Evolutionary conservation across 2,113 vertebrate genomes (phyloP), one percentile per base, ranked within the genome.

Genomic region (Antennarius striatus): DNA sequence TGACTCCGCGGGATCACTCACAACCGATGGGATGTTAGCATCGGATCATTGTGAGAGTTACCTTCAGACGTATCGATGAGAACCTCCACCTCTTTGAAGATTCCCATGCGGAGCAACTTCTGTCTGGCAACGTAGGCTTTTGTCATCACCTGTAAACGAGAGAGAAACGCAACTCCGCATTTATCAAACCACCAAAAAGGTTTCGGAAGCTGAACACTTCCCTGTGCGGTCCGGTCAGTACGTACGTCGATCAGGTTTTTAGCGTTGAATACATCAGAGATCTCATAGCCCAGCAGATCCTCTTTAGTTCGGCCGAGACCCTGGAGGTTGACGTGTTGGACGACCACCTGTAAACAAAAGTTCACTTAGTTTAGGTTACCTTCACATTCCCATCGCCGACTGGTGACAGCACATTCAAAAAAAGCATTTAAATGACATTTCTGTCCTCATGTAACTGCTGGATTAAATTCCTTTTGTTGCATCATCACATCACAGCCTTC

Each of bases 261-360:
- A 16, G 97, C 97, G 48, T 92, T 92, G 80, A 99, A 99, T 69
- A 99, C 95, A 3, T 96, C 95, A 47, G 93, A 73, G 1, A 99
- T 98, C 88, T 99, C 97, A 77, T 92, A 95, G 57, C 96, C 95
- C 42, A 99, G 93, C 68, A 98, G 91, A 40, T 99, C 96, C 69
- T 99, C 95, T 88, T 96, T 98, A 30, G 97, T 99, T 90, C 97
- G 92, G 13, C 94, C 95, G 16, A 99, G 91, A 30, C 97, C 97
- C 63, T 98, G 95, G 0, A 99, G 94, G 77, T 95, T 96, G 49
- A 99, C 94, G 0, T 96, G 95, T 48, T 99, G 96, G 62, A 99
- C 97, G 0, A 99, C 93, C 68, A 99, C 95, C 97, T 99, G 79
- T 6, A 32, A 30, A 3, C 22, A 68, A 7, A 49, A 10, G 32